A percentile compares a stretch with the other conserved stretches of the same genome.
Conservation (phyloP, 2,113 vertebrate species). For the Lophura nycthemera region DNA sequence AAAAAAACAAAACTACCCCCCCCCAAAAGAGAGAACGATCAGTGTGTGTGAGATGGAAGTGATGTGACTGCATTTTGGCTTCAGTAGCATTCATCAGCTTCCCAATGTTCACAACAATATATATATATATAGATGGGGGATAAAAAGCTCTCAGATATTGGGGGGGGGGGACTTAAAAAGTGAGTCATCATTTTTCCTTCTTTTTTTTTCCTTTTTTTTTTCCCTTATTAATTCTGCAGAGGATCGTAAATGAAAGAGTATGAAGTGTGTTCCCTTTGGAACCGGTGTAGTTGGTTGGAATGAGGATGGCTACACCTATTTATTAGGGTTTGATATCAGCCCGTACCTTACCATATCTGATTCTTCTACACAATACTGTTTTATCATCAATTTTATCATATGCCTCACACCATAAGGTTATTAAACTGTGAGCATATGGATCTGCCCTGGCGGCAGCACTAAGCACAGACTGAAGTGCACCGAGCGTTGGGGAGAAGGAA, state of each 20-base stretch:
- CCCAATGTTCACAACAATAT: not conserved
- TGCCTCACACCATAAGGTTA: constrained; percentile 28
- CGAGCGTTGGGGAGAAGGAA: constrained; percentile 34
- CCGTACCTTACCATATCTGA: not conserved
- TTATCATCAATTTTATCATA: not conserved
- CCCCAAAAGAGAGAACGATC: not conserved
- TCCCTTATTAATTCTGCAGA: not conserved
- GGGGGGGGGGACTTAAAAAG: not conserved
- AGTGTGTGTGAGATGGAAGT: not conserved
- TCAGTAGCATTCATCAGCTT: not conserved
- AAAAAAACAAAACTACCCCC: not conserved
- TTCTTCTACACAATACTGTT: not conserved
- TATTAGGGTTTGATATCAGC: not conserved
- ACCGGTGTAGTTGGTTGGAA: not conserved
- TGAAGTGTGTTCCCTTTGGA: not conserved
- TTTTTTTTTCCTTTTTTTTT: not conserved
- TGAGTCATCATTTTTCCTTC: not conserved
- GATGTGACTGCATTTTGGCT: not conserved
- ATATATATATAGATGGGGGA: too few species aligned
- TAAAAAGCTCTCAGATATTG: not conserved
- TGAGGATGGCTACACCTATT: not conserved
- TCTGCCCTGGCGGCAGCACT: constrained; percentile 61
- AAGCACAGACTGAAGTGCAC: constrained; percentile 12
- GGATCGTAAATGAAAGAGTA: not conserved
- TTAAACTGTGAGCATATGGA: constrained; percentile 40